Percentiles rank a stretch among this genome's conserved stretches.
These are phyloP conservation scores for Syngnathus floridae DNA, from an alignment of 2,113 vertebrate genomes.

Conservation along the genomic window DNA sequence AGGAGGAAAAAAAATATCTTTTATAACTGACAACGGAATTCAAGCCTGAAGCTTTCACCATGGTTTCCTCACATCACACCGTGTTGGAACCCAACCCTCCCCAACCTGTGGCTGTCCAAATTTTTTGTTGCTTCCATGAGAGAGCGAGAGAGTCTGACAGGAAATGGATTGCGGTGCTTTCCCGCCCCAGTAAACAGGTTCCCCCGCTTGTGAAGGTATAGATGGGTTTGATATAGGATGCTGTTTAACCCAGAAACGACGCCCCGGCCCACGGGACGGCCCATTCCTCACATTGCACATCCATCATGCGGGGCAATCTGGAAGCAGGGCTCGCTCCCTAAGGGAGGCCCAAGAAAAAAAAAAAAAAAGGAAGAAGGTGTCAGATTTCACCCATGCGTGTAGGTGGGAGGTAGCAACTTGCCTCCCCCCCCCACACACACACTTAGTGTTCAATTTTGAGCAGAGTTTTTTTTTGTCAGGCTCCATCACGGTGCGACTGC, in stretches of 20 bases:
- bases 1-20: too few species aligned
- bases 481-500: slow-evolving; percentile 50
- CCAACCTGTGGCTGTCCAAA: slow-evolving; percentile 31
- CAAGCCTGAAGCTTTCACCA: too few species aligned
- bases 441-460: slow-evolving; percentile 57
- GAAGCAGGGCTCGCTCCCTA: slow-evolving; percentile 56
- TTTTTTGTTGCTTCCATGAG: slow-evolving; percentile 35
- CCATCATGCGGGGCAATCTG: slow-evolving; percentile 65
- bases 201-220: slow-evolving; percentile 60
- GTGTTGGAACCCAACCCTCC: neutral
- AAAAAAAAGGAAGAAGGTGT: slow-evolving; percentile 46
- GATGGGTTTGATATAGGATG: slow-evolving; percentile 63
- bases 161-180: slow-evolving; percentile 57
- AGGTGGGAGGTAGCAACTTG: slow-evolving; percentile 53
- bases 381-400: slow-evolving; percentile 46
- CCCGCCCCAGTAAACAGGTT: slow-evolving; percentile 59
- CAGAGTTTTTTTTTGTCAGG: slow-evolving; percentile 46
- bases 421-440: slow-evolving; percentile 13
- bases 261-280: slow-evolving; percentile 39
- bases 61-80: neutral
- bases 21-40: too few species aligned
- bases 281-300: slow-evolving; percentile 64
- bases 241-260: slow-evolving; percentile 71
- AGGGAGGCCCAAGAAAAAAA: slow-evolving; percentile 42
- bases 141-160: slow-evolving; percentile 53